These are phyloP conservation scores for Pollenia griseotomentosa DNA, from an alignment of 2,888 invertebrate species.

Conservation along the genomic window DNA sequence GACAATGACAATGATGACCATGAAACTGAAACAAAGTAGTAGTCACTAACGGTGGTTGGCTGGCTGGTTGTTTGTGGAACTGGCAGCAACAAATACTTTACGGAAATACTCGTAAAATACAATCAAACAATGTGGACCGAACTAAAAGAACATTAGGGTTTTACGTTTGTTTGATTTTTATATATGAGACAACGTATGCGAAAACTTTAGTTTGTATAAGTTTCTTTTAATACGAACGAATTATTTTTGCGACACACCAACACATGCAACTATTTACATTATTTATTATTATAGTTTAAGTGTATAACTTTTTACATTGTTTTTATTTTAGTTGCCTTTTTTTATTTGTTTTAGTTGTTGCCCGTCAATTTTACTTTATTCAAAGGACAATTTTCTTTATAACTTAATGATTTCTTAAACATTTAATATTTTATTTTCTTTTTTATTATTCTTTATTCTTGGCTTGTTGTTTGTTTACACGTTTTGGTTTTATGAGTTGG, in stretches of 20 bases:
- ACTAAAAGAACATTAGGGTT: neutral
- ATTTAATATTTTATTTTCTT: slow-evolving; percentile 19
- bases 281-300: neutral
- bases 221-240: neutral
- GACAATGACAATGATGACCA: slow-evolving; percentile 41
- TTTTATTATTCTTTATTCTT: neutral
- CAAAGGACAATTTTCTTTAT: neutral
- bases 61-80: neutral
- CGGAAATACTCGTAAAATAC: slow-evolving; percentile 80
- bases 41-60: neutral
- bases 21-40: slow-evolving; percentile 48
- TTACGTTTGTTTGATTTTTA: neutral
- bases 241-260: no score
- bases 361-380: slow-evolving; percentile 12
- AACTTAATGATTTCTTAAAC: neutral
- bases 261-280: no score
- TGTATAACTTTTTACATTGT: neutral
- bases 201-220: neutral
- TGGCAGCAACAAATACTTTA: slow-evolving; percentile 78
- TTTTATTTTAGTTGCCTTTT: slow-evolving; percentile 4
- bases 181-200: neutral
- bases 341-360: slow-evolving; percentile 7
- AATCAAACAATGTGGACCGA: slow-evolving; percentile 57
- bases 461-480: neutral
- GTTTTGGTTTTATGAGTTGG: slow-evolving; percentile 33